These are phyloP conservation scores for Atethmia centrago DNA, from an alignment of 2,888 invertebrate species.

Conservation along the genomic window DNA sequence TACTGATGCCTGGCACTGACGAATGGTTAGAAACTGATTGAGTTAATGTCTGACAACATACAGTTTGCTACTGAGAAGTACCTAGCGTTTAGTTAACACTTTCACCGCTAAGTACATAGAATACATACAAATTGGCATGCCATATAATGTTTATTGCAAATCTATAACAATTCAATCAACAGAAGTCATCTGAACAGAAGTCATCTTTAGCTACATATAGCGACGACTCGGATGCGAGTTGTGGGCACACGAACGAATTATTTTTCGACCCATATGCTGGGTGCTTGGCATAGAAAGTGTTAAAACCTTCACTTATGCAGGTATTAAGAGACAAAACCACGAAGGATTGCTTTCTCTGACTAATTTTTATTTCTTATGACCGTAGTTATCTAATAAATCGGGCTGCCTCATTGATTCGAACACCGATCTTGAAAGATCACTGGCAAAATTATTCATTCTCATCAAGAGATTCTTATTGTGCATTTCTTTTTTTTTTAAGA, in stretches of 20 bases:
- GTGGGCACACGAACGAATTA: no score
- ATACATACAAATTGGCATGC: no score
- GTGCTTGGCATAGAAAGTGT: no score
- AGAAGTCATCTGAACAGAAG: no score
- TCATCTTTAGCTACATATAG: no score
- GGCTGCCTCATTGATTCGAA: not conserved
- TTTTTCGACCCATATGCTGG: no score
- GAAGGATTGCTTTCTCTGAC: not conserved
- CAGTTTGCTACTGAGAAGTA: not conserved
- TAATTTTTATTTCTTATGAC: not conserved
- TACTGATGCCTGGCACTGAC: constrained; percentile 20
- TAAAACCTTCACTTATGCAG: not conserved
- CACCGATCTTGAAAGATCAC: not conserved
- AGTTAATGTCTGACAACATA: constrained; percentile 6
- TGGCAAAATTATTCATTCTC: not conserved
- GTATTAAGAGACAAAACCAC: not conserved
- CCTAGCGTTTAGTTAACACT: not conserved
- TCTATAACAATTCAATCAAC: no score
- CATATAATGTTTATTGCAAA: no score
- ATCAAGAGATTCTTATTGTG: not conserved
- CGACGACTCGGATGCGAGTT: no score
- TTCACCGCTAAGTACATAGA: no score
- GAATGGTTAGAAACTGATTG: constrained; percentile 22
- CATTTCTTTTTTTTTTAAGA: not conserved
- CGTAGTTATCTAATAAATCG: not conserved